Base-by-base conservation (phyloP, 2,888 invertebrate species). In the Perizoma flavofasciatum region DNA sequence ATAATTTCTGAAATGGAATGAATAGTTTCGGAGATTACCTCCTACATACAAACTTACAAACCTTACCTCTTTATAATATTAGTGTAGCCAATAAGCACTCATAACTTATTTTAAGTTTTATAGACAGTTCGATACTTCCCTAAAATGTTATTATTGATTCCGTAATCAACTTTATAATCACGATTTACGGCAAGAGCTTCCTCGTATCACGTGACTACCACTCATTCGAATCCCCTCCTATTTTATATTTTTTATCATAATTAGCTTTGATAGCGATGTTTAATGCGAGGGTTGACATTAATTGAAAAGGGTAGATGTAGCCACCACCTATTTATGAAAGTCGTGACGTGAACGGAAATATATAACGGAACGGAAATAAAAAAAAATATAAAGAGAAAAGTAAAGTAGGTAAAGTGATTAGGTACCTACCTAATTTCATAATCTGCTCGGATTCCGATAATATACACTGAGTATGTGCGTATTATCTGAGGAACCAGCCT, bases 171-270 rank as follows among this genome's bases (percentile, higher is more conserved):
- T 61, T 39, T 54, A 57, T 40, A 61, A 60, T 61, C 53, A 61
- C 45, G 49, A 49, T 54, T 41, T 40, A 55, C 50, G 41, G 40
- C 56, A 58, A 51, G 40, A 52, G 51, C 50, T 55, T 58, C 54
- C 59, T 57, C 71, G 68, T 68, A 69, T 76, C 72, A 78, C 79
- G 80, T 79, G 81, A 79, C 78, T 72, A 66, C 68, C 62, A 71
- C 69, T 74, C 78, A 75, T 80, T 73, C 63, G 61, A 52, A n/a
- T 49, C 64, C 64, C 68, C 55, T 55, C 40, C 47, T 49, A 32
- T 52, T 63, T 65, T 65, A 61, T 63, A n/a, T 49, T 58, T 69
- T 69, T 68, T 67, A 66, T 70, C 66, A 66, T 67, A 65, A 67
- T 64, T 64, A 64, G 57, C 60, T 64, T 53, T 55, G 65, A 66